Evolutionary conservation across 1,140 invertebrate species (phyloP).

Genomic region (Sitobion miscanthi): DNA sequence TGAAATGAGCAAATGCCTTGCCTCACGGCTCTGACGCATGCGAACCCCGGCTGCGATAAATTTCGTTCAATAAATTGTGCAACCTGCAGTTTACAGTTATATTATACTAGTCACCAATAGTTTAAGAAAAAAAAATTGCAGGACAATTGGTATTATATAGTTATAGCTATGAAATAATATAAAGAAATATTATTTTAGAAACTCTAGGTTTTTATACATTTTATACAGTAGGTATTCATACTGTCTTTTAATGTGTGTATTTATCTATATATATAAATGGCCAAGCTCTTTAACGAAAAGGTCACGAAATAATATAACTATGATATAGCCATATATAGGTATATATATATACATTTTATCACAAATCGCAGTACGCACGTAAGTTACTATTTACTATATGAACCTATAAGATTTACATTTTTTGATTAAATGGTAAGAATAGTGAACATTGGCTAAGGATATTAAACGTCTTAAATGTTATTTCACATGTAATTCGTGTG

Average conservation of each 20-base stretch:
- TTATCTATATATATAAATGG: neutral
- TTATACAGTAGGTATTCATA: neutral
- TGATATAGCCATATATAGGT: too few species aligned
- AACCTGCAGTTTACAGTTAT: neutral
- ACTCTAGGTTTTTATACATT: neutral
- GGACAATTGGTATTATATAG: neutral
- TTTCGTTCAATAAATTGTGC: neutral
- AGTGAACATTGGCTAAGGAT: neutral
- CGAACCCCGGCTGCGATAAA: neutral
- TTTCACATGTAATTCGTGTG: neutral
- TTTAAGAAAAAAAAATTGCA: neutral
- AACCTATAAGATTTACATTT: neutral
- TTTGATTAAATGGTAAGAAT: neutral
- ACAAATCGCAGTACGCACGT: neutral
- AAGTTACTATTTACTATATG: neutral
- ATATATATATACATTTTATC: neutral
- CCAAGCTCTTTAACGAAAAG: neutral
- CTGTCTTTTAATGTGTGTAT: neutral
- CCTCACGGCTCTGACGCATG: neutral
- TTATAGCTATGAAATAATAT: neutral
- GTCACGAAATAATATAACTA: neutral
- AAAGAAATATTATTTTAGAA: neutral
- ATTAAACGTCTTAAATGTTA: neutral
- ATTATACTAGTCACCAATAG: neutral
- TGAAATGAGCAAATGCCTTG: neutral